Percentiles rank a stretch among this genome's conserved stretches.
phyloP scores from a whole-genome alignment of 2,113 vertebrate species.

The Poeciliopsis turrubarensis region DNA sequence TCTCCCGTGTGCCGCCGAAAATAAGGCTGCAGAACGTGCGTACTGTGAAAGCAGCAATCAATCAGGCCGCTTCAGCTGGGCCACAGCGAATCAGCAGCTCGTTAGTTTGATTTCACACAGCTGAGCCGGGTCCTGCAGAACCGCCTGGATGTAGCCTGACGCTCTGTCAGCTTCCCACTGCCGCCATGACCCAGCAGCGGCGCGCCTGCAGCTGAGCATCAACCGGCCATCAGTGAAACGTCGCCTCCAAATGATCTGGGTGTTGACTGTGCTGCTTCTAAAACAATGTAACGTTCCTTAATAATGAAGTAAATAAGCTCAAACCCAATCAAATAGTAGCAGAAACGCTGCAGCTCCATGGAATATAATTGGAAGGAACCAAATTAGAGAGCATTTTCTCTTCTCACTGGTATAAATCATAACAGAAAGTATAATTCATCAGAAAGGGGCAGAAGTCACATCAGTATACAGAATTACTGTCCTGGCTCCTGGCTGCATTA shows the following conservation, averaged over 20 bases:
- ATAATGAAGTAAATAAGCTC: too few relatives aligned
- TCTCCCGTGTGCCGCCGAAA: background rate
- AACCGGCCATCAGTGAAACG: slow-evolving; percentile 11
- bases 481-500: slow-evolving; percentile 25
- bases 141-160: background rate
- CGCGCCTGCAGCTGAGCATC: slow-evolving; percentile 15
- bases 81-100: slow-evolving; percentile 26
- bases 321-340: background rate
- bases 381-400: background rate
- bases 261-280: background rate
- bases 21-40: background rate
- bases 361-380: background rate
- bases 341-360: background rate
- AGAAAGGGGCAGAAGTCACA: slow-evolving; percentile 19
- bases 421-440: slow-evolving; percentile 13
- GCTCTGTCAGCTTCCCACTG: slow-evolving; percentile 28
- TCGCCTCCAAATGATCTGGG: slow-evolving; percentile 15
- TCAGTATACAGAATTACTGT: slow-evolving; percentile 35
- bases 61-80: slow-evolving; percentile 42
- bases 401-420: slow-evolving; percentile 1
- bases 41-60: slow-evolving; percentile 26
- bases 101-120: slow-evolving; percentile 54
- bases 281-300: too few relatives aligned
- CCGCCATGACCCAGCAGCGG: slow-evolving; percentile 28
- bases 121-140: slow-evolving; percentile 35